Percentiles rank a stretch among this genome's conserved stretches.
Evolutionary conservation across 2,888 invertebrate genomes (phyloP).

Genomic region (Athalia cordata): DNA sequence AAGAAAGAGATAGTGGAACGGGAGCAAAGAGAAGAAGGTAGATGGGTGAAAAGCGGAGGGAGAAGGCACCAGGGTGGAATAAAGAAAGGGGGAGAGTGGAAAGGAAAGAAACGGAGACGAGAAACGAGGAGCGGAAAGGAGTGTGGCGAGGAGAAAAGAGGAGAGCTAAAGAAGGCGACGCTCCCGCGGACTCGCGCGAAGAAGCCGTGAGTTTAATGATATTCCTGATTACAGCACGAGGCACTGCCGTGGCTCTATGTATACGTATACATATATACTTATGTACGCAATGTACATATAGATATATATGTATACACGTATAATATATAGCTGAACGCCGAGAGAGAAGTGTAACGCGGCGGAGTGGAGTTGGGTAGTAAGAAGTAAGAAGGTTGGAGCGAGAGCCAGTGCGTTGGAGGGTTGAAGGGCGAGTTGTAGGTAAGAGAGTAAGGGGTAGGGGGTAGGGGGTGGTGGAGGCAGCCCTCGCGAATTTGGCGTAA

Average conservation of each 20-base stretch:
- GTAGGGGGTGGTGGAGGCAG: constrained; percentile 32
- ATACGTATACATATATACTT: background rate
- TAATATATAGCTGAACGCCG: background rate
- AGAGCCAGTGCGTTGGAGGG: background rate
- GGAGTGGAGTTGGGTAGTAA: too few relatives aligned
- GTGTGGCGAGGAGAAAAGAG: constrained; percentile 46
- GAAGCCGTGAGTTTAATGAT: constrained; percentile 73
- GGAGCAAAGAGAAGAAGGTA: constrained; percentile 39
- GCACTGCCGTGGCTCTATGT: constrained; percentile 56
- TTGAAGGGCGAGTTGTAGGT: background rate
- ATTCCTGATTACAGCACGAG: constrained; percentile 71
- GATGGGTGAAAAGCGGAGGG: constrained; percentile 28
- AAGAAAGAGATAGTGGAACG: background rate
- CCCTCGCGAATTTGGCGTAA: constrained; percentile 67
- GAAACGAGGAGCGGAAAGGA: constrained; percentile 46
- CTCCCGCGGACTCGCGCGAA: constrained; percentile 56
- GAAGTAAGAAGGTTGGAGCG: background rate
- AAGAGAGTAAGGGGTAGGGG: background rate
- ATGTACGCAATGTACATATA: background rate
- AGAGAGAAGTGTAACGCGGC: constrained; percentile 27
- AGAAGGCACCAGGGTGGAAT: constrained; percentile 7
- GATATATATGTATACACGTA: background rate
- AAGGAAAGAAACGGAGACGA: constrained; percentile 45
- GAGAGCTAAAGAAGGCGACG: constrained; percentile 45
- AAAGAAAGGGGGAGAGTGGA: constrained; percentile 44